Conservation (phyloP, 2,888 invertebrate genomes). For the Carcina quercana region DNA sequence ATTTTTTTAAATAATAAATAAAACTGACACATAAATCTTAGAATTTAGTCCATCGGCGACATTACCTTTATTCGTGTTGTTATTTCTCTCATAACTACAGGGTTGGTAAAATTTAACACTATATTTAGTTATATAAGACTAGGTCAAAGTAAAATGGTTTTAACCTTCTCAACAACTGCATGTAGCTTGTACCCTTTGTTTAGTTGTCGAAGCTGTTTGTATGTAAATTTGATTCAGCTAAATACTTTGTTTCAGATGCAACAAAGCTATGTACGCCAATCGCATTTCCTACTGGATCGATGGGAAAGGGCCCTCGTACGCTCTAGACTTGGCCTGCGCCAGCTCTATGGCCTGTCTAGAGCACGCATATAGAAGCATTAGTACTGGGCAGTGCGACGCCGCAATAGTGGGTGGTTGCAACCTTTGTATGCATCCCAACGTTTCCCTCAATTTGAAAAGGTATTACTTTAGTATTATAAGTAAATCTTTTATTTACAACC, state of each 20-base stretch:
- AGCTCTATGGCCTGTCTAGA: slow-evolving; percentile 42
- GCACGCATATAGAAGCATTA: slow-evolving; percentile 35
- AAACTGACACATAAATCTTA: no score
- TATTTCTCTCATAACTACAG: no score
- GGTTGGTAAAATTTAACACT: no score
- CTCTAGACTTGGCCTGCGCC: slow-evolving; percentile 34
- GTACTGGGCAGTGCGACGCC: slow-evolving; percentile 41
- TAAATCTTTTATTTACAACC: no score
- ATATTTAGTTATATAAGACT: no score
- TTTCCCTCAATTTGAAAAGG: slow-evolving; percentile 33
- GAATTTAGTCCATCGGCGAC: no score
- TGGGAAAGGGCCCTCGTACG: slow-evolving; percentile 42
- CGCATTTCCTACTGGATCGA: slow-evolving; percentile 53
- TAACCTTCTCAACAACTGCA: slow-evolving; percentile 7
- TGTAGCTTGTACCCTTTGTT: slow-evolving; percentile 3
- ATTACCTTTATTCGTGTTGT: no score
- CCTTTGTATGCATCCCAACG: slow-evolving; percentile 64
- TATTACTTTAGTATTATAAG: no score
- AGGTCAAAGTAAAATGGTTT: no score
- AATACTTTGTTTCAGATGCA: slow-evolving; percentile 43
- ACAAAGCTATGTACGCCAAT: slow-evolving; percentile 46
- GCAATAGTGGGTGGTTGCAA: slow-evolving; percentile 78
- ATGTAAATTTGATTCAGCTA: background rate
- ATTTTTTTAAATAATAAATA: no score
- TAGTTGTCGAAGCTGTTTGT: background rate